Evolutionary conservation across 2,888 invertebrate species (phyloP), one percentile per base, ranked within the genome.

Genomic region (Euphydryas editha): DNA sequence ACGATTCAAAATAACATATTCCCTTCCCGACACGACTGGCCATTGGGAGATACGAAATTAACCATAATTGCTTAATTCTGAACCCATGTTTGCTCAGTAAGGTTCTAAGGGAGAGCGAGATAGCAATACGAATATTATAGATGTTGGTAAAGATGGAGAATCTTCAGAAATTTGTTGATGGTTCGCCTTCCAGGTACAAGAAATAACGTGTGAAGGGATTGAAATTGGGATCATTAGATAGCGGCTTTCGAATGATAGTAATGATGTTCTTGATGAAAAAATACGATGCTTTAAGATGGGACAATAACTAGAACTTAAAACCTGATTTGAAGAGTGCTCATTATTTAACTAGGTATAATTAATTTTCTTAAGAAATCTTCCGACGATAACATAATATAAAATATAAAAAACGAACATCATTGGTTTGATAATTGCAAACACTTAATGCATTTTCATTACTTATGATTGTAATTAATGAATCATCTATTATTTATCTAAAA

Each of bases 21-120:
- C 89, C 74, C 78, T 81, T 79, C 80, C 85, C 85, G 83, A 79
- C 85, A 84, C 89, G 86, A 83, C 86, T 82, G 79, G 82, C 86
- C 81, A 85, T 88, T 84, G 86, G 87, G 85, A 86, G 89, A 86
- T 84, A 89, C 87, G 83, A 91, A 92, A 92, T 92, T 92, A 92
- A 90, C 90, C 84, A 91, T 92, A 92, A 92, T 92, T 92, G 90
- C 92, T 92, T 92, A 92, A 92, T 92, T 91, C 89, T 82, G 87
- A 91, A 83, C 84, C 83, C 81, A 80, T 82, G 84, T 88, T 85
- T 86, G 86, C 83, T 82, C 83, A 84, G 83, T 83, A 83, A 81
- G 83, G 80, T 80, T 78, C 73, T 76, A 74, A 66, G 74, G 62
- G 51, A 55, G 79, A 85, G 64, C 69, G 79, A 76, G 85, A 86